Conservation (phyloP, 30 jellyfish, hydroid and myxozoan genomes). For the Aurelia coerulea region DNA sequence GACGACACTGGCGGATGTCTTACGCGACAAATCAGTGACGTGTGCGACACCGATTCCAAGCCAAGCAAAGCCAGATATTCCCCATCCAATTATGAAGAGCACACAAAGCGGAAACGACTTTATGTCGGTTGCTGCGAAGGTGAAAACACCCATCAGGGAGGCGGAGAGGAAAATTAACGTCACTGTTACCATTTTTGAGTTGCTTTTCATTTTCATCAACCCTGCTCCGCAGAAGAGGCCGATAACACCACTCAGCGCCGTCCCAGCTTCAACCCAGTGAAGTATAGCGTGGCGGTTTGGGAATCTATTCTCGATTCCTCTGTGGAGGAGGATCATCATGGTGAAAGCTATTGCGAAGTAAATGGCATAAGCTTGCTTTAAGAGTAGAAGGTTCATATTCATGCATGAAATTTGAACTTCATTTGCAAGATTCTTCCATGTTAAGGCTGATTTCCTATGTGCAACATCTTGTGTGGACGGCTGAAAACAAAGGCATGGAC, state of each 20-base stretch:
- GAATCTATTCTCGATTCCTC: not conserved
- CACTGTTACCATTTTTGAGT: not conserved
- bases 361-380: slow-evolving; percentile 25
- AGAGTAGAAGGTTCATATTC: slow-evolving; percentile 18
- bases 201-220: not conserved
- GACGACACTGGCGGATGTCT: slow-evolving; percentile 21
- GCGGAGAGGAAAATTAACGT: not conserved
- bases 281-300: not conserved
- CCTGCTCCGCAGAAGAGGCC: slow-evolving; percentile 43
- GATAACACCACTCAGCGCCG: not conserved
- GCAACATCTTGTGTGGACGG: not conserved
- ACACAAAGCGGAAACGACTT: slow-evolving; percentile 9
- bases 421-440: not conserved
- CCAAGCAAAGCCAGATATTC: slow-evolving; percentile 43
- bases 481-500: not conserved
- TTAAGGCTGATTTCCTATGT: not conserved
- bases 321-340: slow-evolving; percentile 9
- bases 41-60: slow-evolving; percentile 18
- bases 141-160: slow-evolving; percentile 6
- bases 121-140: slow-evolving; percentile 6
- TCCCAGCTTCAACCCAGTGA: slow-evolving; percentile 7
- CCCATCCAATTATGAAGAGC: slow-evolving; percentile 11
- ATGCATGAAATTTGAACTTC: slow-evolving; percentile 12
- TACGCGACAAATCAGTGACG: slow-evolving; percentile 8
- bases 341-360: slow-evolving; percentile 16